Evolutionary conservation across 2,797 vertebrate species (phyloP), one percentile per base, ranked within the genome.

Genomic region (Enteromius radiatus): DNA sequence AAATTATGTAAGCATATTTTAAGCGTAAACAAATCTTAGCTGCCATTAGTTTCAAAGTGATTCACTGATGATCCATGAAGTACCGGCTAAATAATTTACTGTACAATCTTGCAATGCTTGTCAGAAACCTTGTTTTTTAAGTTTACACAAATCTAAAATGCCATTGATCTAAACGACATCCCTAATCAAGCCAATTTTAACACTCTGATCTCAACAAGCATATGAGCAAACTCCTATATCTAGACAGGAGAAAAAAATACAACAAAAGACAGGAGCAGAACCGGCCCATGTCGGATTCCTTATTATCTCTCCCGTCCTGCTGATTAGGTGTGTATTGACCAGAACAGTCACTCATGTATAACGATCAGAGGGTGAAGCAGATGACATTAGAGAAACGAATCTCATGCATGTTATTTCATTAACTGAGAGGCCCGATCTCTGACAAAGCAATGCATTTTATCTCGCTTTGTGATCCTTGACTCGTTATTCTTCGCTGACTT

Each of bases 321-420:
- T 88, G 88, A 92, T 92, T 93, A 91, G 86, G 80, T 90, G 88
- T 86, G 89, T 85, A 38, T 84, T 76, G 89, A 88, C 88, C 88
- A 86, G 85, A 91, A 89, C 89, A 84, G 86, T 86, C 87, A 86
- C 68, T 76, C 80, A 88, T 84, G 78, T 69, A 59, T 31, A 70
- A 81, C 87, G 88, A 91, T 88, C 89, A 84, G 91, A 86, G 91
- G 88, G 88, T 87, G 89, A 86, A 90, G 78, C 83, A 87, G 88
- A 89, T 89, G 81, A 89, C 88, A 91, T 91, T 84, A 92, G 88
- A 88, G 84, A 89, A 91, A 86, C 88, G 81, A 92, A 52, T 70
- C 73, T 89, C 85, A 79, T 86, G 86, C 80, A 80, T 43, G 65
- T 38, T 76, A 89, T 88, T 81, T 84, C 52, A 86, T 82, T 65